phyloP scores from a whole-genome alignment of 2,113 vertebrate species.

The Helogale parvula region DNA sequence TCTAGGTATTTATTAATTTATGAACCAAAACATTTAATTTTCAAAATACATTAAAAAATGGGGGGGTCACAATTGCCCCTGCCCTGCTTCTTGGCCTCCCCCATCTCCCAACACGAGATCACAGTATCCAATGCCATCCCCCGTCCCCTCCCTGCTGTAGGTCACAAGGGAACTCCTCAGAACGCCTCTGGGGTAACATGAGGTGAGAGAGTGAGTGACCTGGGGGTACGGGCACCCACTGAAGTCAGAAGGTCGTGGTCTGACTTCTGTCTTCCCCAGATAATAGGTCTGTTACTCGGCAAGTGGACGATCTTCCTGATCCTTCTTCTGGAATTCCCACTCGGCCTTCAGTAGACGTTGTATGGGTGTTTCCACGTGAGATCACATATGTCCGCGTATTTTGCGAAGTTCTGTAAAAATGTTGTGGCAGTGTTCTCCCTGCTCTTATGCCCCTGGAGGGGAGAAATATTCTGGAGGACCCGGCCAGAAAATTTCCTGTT shows the following conservation, averaged over 20 bases:
- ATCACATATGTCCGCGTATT: not conserved
- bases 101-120: accelerated
- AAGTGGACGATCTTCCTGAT: not conserved
- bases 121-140: accelerated
- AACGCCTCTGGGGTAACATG: not conserved
- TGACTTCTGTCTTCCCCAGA: not conserved
- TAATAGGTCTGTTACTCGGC: not conserved
- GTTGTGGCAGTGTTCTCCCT: not conserved
- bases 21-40: conserved; percentile 29
- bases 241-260: not conserved
- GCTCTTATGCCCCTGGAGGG: not conserved
- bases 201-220: not conserved
- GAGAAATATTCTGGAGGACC: not conserved
- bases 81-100: not conserved
- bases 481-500: not conserved
- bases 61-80: not conserved
- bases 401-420: not conserved
- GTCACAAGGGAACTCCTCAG: not conserved
- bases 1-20: not conserved
- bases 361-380: not conserved
- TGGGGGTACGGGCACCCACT: not conserved
- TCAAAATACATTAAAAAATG: not conserved
- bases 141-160: accelerated
- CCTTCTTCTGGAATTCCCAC: not conserved
- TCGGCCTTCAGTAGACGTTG: not conserved